Percentiles rank a stretch among this genome's conserved stretches.
Evolutionary conservation across 2,888 invertebrate genomes (phyloP).

Genomic region (Ellobium chinense): DNA sequence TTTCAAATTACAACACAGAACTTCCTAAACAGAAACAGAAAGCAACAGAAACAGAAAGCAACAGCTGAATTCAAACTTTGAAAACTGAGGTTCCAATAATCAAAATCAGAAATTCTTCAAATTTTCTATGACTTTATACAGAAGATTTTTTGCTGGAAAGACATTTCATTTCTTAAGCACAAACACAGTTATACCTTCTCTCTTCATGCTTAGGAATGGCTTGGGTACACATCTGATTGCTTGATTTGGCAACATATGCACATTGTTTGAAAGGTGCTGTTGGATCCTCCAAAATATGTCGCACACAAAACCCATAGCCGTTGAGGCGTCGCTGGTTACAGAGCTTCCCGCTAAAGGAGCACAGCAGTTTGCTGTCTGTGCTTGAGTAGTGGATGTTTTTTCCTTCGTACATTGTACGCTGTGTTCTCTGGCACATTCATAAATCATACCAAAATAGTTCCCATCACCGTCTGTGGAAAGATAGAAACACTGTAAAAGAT

Average conservation of each 20-base stretch:
- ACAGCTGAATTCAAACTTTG: neutral
- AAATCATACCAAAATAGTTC: constrained; percentile 27
- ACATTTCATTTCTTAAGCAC: no score
- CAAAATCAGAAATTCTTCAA: no score
- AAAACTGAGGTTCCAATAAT: no score
- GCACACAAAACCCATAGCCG: constrained; percentile 87
- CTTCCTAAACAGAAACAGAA: no score
- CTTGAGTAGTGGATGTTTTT: constrained; percentile 81
- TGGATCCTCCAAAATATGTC: constrained; percentile 91
- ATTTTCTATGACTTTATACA: no score
- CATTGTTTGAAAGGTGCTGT: constrained; percentile 92
- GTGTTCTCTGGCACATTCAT: constrained; percentile 23
- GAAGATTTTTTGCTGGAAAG: no score
- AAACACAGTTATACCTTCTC: constrained; percentile 77
- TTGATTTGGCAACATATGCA: constrained; percentile 82
- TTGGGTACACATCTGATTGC: constrained; percentile 79
- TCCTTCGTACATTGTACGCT: constrained; percentile 79
- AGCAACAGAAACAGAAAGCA: neutral
- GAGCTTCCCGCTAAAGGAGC: constrained; percentile 79
- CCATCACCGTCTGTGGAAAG: constrained; percentile 7
- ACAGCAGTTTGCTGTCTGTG: constrained; percentile 80
- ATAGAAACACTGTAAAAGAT: neutral
- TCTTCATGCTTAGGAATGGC: constrained; percentile 80
- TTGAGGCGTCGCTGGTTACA: constrained; percentile 83
- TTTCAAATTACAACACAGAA: no score